Conservation (phyloP, 1,140 invertebrate species). For the Ooceraea biroi region DNA sequence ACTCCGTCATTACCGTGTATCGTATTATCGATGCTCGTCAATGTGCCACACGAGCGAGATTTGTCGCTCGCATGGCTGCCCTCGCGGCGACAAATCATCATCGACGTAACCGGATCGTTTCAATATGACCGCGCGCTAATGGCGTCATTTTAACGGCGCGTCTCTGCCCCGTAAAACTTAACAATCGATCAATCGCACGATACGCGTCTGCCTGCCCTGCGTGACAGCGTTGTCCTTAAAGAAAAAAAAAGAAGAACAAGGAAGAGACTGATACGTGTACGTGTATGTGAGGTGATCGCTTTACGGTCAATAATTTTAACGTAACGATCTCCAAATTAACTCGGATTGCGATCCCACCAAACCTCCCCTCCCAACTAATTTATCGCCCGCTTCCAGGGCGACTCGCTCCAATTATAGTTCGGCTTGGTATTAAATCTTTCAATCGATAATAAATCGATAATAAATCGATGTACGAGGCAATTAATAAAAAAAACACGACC, state of each 20-base stretch:
- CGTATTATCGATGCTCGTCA: slow-evolving; percentile 70
- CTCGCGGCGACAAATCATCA: slow-evolving; percentile 74
- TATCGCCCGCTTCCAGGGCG: background rate
- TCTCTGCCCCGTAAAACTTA: slow-evolving; percentile 36
- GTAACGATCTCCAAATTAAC: slow-evolving; percentile 29
- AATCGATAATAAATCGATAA: too few relatives aligned
- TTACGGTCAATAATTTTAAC: slow-evolving; percentile 26
- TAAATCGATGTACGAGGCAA: background rate
- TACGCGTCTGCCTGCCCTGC: background rate
- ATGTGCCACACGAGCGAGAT: slow-evolving; percentile 72
- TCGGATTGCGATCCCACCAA: background rate
- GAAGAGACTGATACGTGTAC: background rate
- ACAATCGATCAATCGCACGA: slow-evolving; percentile 23
- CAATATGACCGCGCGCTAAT: slow-evolving; percentile 48
- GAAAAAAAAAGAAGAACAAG: background rate
- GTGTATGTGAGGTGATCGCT: background rate
- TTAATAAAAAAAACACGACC: slow-evolving; percentile 3
- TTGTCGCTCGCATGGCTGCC: slow-evolving; percentile 76
- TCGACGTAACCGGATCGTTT: slow-evolving; percentile 34
- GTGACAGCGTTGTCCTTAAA: background rate
- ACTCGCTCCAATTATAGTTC: background rate
- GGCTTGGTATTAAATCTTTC: background rate
- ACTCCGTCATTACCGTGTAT: slow-evolving; percentile 70
- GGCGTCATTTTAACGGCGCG: slow-evolving; percentile 42
- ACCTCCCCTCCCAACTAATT: background rate